phyloP scores from a whole-genome alignment of 2,797 vertebrate species.

The Mormyrus hasselquistii region DNA sequence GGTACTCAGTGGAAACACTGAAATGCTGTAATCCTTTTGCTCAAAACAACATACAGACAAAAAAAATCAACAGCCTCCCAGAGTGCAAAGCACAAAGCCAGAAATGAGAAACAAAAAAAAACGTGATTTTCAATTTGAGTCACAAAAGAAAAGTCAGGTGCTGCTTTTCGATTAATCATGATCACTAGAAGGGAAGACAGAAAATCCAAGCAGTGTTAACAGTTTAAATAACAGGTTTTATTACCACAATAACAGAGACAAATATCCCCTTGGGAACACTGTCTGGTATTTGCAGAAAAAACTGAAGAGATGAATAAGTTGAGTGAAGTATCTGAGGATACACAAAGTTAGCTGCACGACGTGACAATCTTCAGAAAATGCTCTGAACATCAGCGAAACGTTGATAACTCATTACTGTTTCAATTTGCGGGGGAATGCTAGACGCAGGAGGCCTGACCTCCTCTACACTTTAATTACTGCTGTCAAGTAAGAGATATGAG shows the following conservation, averaged over 20 bases:
- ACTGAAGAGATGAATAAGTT: constrained; percentile 26
- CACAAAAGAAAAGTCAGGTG: not conserved
- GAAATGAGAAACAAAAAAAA: not conserved
- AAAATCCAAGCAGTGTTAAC: constrained; percentile 41
- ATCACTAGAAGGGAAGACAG: constrained; percentile 51
- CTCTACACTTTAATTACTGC: constrained; percentile 36
- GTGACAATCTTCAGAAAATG: constrained; percentile 44
- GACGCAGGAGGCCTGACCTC: constrained; percentile 26
- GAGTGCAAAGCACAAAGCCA: not conserved
- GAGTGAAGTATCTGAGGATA: constrained; percentile 27
- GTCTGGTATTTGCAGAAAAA: constrained; percentile 24
- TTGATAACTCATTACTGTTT: not conserved
- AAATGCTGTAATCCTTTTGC: not conserved
- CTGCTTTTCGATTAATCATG: constrained; percentile 40
- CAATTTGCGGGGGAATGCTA: not conserved
- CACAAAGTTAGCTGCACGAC: constrained; percentile 30
- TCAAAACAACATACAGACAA: not conserved
- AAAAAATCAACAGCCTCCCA: not conserved
- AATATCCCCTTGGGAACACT: constrained; percentile 48
- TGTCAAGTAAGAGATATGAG: constrained; percentile 32
- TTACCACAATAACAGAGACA: constrained; percentile 18
- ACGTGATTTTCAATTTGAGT: not conserved
- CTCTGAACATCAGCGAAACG: not conserved
- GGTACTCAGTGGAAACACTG: not conserved
- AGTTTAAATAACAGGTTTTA: constrained; percentile 6